A percentile compares a stretch with the other conserved stretches of the same genome.
Conservation (phyloP, 1,140 invertebrate species). For the Pseudomyrmex sp. region DNA sequence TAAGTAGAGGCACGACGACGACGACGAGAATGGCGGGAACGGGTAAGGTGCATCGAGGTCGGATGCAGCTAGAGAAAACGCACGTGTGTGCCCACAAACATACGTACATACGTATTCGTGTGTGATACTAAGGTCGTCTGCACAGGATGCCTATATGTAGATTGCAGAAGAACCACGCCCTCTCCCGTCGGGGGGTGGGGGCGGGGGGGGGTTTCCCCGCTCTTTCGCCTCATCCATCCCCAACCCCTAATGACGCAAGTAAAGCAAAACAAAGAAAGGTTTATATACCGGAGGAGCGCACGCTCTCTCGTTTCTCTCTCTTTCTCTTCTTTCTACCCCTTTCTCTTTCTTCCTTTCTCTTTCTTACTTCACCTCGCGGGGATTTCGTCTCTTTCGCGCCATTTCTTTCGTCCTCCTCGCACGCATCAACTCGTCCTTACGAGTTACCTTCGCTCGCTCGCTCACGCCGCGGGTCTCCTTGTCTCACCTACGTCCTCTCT, state of each 20-base stretch:
- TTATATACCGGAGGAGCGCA: conserved; percentile 81
- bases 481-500: conserved; percentile 42
- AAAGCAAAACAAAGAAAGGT: conserved; percentile 85
- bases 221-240: conserved; percentile 74
- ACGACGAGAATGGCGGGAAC: conserved; percentile 41
- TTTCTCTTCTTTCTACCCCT: conserved; percentile 60
- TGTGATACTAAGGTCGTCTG: conserved; percentile 73
- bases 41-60: conserved; percentile 49
- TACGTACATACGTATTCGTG: conserved; percentile 65
- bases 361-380: conserved; percentile 37
- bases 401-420: conserved; percentile 61
- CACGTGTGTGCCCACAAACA: conserved; percentile 67
- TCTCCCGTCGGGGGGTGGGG: conserved; percentile 65
- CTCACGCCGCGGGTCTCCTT: conserved; percentile 5
- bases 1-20: conserved; percentile 67
- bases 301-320: conserved; percentile 54
- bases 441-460: conserved; percentile 44
- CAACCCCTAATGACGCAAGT: conserved; percentile 84
- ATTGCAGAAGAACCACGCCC: conserved; percentile 83
- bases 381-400: conserved; percentile 57
- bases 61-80: conserved; percentile 62
- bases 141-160: conserved; percentile 78
- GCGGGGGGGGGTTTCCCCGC: conserved; percentile 44
- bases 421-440: conserved; percentile 54
- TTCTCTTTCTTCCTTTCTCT: conserved; percentile 60